Percentiles rank a stretch among this genome's conserved stretches.
Conservation (phyloP, 2,113 vertebrate species). For the Atherinomorus stipes region DNA sequence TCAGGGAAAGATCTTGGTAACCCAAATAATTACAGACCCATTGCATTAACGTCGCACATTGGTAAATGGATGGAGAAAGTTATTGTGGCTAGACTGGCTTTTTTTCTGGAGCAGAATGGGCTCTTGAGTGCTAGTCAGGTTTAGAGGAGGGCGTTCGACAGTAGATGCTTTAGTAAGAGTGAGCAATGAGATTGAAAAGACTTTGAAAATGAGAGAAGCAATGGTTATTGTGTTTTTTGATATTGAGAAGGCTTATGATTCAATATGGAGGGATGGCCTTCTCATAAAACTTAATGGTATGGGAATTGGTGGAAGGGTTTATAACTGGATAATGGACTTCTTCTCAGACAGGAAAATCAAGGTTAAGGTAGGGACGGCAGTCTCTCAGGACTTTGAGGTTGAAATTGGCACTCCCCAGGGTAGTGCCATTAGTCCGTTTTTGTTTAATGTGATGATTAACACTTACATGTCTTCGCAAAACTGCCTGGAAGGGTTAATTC, state of each 20-base stretch:
- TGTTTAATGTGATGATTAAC: neutral
- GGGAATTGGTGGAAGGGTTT: neutral
- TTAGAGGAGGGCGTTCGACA: neutral
- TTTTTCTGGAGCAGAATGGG: neutral
- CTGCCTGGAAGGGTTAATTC: too few relatives aligned
- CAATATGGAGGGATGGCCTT: too few relatives aligned
- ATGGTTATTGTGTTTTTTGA: neutral
- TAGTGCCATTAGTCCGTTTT: neutral
- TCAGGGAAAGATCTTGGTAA: neutral
- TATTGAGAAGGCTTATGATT: too few relatives aligned
- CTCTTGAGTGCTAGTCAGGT: neutral
- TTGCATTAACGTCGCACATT: neutral
- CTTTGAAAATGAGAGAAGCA: neutral
- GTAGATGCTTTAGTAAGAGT: neutral
- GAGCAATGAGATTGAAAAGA: neutral
- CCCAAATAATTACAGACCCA: neutral
- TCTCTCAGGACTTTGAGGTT: neutral
- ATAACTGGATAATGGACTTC: too few relatives aligned
- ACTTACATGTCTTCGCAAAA: too few relatives aligned
- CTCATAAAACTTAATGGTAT: neutral
- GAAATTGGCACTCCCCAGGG: too few relatives aligned
- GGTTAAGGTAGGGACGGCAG: neutral
- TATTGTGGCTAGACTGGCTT: neutral
- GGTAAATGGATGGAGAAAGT: neutral
- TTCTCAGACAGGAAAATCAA: neutral